Conservation (phyloP, 1,140 invertebrate genomes). For the Hyphantria cunea region DNA sequence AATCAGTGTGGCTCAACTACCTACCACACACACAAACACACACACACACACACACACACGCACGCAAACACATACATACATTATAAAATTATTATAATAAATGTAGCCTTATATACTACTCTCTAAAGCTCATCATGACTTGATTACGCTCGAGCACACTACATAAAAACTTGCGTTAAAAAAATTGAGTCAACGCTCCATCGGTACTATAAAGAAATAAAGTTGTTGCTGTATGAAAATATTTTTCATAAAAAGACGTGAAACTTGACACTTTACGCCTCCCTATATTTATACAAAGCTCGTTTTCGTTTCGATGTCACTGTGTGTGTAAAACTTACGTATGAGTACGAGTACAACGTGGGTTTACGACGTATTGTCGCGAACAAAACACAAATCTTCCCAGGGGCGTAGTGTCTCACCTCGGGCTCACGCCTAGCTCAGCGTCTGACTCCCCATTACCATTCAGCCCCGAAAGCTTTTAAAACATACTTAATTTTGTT, state of each 20-base stretch:
- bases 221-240: slow-evolving; percentile 22
- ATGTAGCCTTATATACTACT: no score
- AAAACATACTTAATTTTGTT: slow-evolving; percentile 62
- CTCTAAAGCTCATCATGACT: no score
- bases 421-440: slow-evolving; percentile 33
- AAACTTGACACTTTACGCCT: slow-evolving; percentile 26
- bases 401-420: slow-evolving; percentile 35
- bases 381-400: slow-evolving; percentile 39
- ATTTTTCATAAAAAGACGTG: slow-evolving; percentile 25
- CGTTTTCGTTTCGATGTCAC: slow-evolving; percentile 7
- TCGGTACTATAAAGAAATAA: slow-evolving; percentile 25
- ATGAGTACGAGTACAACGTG: slow-evolving; percentile 2
- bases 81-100: no score
- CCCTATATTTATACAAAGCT: slow-evolving; percentile 11
- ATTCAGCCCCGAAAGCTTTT: slow-evolving; percentile 56
- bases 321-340: slow-evolving; percentile 20
- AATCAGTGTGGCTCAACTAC: no score
- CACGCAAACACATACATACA: no score
- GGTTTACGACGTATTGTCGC: slow-evolving; percentile 26
- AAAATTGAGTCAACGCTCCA: background rate
- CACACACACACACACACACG: no score
- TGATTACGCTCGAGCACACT: background rate
- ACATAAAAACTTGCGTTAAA: slow-evolving; percentile 2
- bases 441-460: slow-evolving; percentile 46
- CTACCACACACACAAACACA: no score